A percentile compares a stretch with the other conserved stretches of the same genome.
Conservation (phyloP, 2,797 vertebrate genomes). For the Smutsia temminckii region DNA sequence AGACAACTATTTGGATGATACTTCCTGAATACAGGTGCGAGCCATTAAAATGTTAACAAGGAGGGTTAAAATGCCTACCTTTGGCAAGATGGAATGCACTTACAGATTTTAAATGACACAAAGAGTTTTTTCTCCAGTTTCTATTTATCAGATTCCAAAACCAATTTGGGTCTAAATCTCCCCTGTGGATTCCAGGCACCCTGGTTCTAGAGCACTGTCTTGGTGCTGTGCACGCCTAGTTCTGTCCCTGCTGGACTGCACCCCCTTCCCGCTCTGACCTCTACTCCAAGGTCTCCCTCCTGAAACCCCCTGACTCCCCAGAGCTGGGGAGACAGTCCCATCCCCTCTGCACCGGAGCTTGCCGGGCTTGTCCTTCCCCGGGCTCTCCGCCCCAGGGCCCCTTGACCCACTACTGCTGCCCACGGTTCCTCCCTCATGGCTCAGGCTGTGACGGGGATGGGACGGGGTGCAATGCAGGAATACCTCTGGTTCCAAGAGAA, state of each 20-base stretch:
- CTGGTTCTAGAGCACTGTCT: not conserved
- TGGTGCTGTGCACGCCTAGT: not conserved
- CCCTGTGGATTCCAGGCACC: not conserved
- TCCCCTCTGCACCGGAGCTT: not conserved
- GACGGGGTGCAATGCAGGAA: no score
- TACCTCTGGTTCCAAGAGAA: not conserved
- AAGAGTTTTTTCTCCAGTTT: not conserved
- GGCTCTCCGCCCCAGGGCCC: no score
- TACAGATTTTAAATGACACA: not conserved
- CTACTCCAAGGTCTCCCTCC: not conserved
- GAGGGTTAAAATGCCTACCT: not conserved
- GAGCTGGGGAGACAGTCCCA: not conserved
- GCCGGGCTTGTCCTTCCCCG: not conserved
- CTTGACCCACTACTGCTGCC: not conserved
- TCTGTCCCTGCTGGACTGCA: not conserved
- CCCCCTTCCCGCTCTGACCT: not conserved
- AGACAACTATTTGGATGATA: not conserved
- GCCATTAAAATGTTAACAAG: not conserved
- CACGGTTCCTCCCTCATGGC: not conserved
- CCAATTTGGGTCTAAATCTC: not conserved
- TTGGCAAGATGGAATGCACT: not conserved
- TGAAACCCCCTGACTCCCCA: not conserved
- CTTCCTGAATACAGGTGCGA: not conserved
- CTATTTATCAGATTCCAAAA: not conserved
- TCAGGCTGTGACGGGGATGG: not conserved